Evolutionary conservation across 1,140 invertebrate genomes (phyloP), one percentile per base, ranked within the genome.

Genomic region (Brachionus asplanchnoidis): DNA sequence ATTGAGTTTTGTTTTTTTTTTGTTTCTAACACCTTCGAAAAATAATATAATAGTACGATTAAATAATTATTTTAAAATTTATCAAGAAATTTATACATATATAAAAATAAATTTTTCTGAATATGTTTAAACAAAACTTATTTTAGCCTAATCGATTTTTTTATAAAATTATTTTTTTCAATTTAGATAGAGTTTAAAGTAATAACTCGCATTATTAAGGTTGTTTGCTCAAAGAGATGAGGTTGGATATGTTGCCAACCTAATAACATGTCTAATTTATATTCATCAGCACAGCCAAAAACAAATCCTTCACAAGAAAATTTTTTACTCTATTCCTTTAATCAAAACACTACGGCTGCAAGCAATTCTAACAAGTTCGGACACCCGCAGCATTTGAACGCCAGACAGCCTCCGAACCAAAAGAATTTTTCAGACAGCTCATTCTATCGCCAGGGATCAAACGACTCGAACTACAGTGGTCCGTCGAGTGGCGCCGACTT

Each of bases 381-480:
- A 28, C 20, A 20, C 5, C 8, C 53, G 17, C 53, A 17, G 53
- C 53, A 60, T 20, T 26, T 60, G 53, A 60, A 60, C 53, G 53
- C 53, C 20, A 17, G 53, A 20, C 53, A 60, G 53, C 53, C 23
- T 77, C 73, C 73, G 20, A 77, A 77, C 53, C 26, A 36, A 26
- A 77, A 77, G 50, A 9, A 60, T 23, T 60, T 60, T 60, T 60
- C 53, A 17, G 53, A 60, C 53, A 60, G 20, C 20, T 20, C 53
- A 20, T 82, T 82, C 53, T 26, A 65, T 65, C 53, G 79, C 12
- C 79, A 82, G 42, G 79, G 79, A 40, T 82, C 79, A n/a, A 82
- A 82, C 79, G 79, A 82, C 20, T 82, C 79, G 20, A 82, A 82
- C 17, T 82, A 82, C 20, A 82, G 79, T 36, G 79, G 79, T 36